phyloP scores from a whole-genome alignment of 2,888 invertebrate species.

The Luperina nickerlii region DNA sequence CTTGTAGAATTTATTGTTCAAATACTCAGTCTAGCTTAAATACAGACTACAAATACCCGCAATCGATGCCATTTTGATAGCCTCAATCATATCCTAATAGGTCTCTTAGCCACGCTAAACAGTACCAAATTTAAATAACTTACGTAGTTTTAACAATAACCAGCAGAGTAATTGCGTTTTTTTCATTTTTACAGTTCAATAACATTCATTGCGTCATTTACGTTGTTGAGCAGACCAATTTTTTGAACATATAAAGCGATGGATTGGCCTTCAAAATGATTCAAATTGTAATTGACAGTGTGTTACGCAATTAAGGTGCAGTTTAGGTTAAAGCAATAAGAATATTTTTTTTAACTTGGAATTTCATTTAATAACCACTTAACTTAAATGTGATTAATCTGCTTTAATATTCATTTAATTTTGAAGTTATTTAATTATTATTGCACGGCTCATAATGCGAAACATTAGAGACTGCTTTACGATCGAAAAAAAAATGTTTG shows the following conservation, averaged over 20 bases:
- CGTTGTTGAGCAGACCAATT: neutral
- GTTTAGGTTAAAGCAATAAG: neutral
- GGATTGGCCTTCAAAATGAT: neutral
- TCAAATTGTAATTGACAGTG: neutral
- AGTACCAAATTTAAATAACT: conserved; percentile 8
- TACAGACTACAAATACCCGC: conserved; percentile 33
- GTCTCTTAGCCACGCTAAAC: neutral
- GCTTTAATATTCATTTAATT: neutral
- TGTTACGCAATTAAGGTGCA: neutral
- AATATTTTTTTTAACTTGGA: neutral
- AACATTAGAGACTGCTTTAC: no score
- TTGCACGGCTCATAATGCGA: no score
- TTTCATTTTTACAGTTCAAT: neutral
- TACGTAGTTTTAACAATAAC: neutral
- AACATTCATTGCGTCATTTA: neutral
- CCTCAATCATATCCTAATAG: conserved; percentile 19
- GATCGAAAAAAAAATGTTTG: no score
- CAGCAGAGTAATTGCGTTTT: neutral
- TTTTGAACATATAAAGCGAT: neutral
- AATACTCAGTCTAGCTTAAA: conserved; percentile 45
- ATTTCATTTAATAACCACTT: neutral
- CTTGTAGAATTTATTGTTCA: conserved; percentile 44
- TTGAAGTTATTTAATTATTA: neutral
- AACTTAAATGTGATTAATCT: neutral
- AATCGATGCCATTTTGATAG: conserved; percentile 39